Evolutionary conservation across 2,113 vertebrate species (phyloP).

Genomic region (Choloepus hoffmanni): DNA sequence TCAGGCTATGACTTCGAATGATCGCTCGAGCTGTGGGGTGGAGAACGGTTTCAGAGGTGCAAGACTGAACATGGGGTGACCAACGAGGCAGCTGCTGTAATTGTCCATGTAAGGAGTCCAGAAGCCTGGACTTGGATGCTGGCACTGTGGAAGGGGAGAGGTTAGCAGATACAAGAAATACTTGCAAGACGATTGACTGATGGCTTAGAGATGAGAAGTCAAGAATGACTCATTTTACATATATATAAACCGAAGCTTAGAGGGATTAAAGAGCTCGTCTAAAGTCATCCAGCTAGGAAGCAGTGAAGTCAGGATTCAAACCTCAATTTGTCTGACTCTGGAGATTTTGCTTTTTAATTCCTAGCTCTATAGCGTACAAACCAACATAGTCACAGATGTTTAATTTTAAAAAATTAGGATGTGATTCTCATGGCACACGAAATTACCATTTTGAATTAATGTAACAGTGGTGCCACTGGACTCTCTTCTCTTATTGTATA

Average conservation of each 20-base stretch:
- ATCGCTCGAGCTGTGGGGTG: background rate
- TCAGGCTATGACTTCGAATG: constrained; percentile 10
- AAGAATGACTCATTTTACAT: constrained; percentile 35
- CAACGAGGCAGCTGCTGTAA: background rate
- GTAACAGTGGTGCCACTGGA: background rate
- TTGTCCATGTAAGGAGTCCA: background rate
- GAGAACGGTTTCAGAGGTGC: background rate
- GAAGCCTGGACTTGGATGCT: background rate
- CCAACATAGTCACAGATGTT: background rate
- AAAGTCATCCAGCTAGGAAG: constrained; percentile 13
- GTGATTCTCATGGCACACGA: background rate
- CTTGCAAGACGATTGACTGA: background rate
- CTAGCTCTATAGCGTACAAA: background rate
- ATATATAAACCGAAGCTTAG: background rate
- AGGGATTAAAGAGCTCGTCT: constrained; percentile 46
- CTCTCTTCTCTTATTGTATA: background rate
- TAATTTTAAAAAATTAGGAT: background rate
- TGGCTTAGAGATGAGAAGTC: constrained; percentile 5
- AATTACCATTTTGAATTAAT: background rate
- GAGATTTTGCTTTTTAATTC: background rate
- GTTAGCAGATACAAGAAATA: background rate
- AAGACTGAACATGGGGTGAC: background rate
- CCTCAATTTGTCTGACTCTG: background rate
- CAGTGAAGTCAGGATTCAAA: background rate
- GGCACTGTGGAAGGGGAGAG: background rate